Evolutionary conservation across 2,113 vertebrate species (phyloP), one percentile per base, ranked within the genome.

Genomic region (Myocastor coypus): DNA sequence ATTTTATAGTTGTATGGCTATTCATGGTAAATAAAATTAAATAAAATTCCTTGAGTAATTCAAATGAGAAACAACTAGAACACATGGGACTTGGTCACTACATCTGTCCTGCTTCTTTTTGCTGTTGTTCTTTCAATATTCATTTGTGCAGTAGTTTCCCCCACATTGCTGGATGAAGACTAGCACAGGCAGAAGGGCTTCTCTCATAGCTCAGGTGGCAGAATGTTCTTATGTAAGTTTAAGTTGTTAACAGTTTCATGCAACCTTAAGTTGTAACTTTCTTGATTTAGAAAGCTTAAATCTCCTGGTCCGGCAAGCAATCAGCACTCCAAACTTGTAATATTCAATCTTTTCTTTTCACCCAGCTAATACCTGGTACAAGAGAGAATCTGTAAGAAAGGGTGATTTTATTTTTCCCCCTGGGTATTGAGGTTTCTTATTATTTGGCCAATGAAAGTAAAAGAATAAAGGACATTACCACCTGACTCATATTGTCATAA

Each of bases 1-100:
- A 87, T 40, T 55, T 68, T 63, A 40, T 87, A 50, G 78, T 90
- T 83, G 5, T 64, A 91, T 78, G 20, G 30, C 6, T 83, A 37
- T 28, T 78, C 14, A 40, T 40, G n/a, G 24, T 77, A 75, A 82
- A 92, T 85, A 69, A 91, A 91, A 71, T 83, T 52, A 87, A 32
- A 68, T 78, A 83, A 87, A 73, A 61, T 80, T 71, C 55, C 64
- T 34, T 82, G 7, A 57, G 37, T 88, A 73, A 78, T n/a, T 66
- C 37, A 66, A 40, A 22, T 40, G 42, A 68, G 42, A 89, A 81
- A 66, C 10, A 63, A 28, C 61, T 77, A n/a, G 34, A 78, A 90
- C 37, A 78, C 52, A 64, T 59, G 19, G 83, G 37, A 28, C 26
- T 59, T 34, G 59, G 40, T 57, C 19, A 80, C 20, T 80, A 80